Base-by-base conservation (phyloP, 1,140 invertebrate species). In the Pinna nobilis region DNA sequence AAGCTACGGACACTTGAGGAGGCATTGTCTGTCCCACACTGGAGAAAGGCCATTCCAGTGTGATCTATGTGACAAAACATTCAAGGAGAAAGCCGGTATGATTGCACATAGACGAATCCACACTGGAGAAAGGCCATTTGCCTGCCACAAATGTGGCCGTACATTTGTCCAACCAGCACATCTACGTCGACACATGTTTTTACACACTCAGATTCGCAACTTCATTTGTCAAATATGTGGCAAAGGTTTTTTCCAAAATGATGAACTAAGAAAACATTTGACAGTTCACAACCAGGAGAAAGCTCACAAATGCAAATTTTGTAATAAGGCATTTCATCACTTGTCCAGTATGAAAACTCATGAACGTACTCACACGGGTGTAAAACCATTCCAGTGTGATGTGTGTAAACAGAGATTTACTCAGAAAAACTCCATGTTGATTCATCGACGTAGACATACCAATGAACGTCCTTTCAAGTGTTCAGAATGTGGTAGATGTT, bases 331-430 rank as follows among this genome's bases (percentile, higher is more conserved):
- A 77, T 99, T 99, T 90, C 97, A 95, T 55, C 97, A 95, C 44
- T 98, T 97, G 2, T 97, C 95, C 6, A 98, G 99, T 89, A 90
- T 99, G 60, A 99, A 99, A 89, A 98, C 97, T 0, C 98, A 99
- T 89, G 90, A 98, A 78, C 92, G 97, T 73, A 90, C 98, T 76
- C 97, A 99, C 88, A 97, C 95, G 18, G 96, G 96, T 3, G 95
- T 98, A 89, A 98, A 97, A 86, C 97, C 97, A 1, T 98, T 65
- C 55, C 35, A 72, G n/a, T 82, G 97, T 86, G 65, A 75, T 0
- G 94, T 95, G 0, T 96, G 95, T 89, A 93, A 93, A 74, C 35
- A 33, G 32, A 49, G 23, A 13, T 73, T 74, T 33, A 69, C 64
- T 18, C 64, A 74, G 44, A 55, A 57, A n/a, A 41, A 32, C 15